Conservation (phyloP, 2,113 vertebrate genomes). For the Connochaetes taurinus region DNA sequence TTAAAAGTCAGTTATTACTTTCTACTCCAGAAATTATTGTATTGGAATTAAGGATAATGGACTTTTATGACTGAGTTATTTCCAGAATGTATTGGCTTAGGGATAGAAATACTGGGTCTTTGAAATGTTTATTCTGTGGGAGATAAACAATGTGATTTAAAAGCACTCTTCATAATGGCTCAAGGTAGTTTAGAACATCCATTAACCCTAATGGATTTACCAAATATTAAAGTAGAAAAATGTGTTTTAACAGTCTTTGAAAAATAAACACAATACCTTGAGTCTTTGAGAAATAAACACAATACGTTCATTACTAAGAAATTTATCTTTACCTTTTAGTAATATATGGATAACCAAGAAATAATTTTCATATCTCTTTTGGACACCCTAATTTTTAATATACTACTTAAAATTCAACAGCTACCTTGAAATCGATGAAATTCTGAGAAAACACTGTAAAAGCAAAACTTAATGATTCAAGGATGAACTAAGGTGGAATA, state of each 20-base stretch:
- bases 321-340: not conserved
- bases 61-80: slow-evolving; percentile 8
- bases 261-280: not conserved
- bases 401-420: not conserved
- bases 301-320: not conserved
- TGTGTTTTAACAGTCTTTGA: not conserved
- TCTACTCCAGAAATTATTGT: not conserved
- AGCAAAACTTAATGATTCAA: not conserved
- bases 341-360: not conserved
- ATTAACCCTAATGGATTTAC: not conserved
- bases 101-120: not conserved
- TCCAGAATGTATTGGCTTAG: not conserved
- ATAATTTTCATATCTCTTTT: not conserved
- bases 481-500: not conserved
- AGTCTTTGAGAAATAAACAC: not conserved
- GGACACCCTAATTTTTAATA: not conserved
- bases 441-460: not conserved
- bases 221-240: slow-evolving; percentile 15
- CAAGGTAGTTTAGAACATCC: slow-evolving; percentile 4
- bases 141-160: slow-evolving; percentile 8
- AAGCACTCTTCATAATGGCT: slow-evolving; percentile 5
- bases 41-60: not conserved
- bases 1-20: not conserved
- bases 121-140: not conserved
- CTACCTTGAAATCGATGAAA: slow-evolving; percentile 11